These are phyloP conservation scores for Glyphotaelius pellucidus DNA, from an alignment of 2,888 invertebrate genomes.

Conservation along the genomic window DNA sequence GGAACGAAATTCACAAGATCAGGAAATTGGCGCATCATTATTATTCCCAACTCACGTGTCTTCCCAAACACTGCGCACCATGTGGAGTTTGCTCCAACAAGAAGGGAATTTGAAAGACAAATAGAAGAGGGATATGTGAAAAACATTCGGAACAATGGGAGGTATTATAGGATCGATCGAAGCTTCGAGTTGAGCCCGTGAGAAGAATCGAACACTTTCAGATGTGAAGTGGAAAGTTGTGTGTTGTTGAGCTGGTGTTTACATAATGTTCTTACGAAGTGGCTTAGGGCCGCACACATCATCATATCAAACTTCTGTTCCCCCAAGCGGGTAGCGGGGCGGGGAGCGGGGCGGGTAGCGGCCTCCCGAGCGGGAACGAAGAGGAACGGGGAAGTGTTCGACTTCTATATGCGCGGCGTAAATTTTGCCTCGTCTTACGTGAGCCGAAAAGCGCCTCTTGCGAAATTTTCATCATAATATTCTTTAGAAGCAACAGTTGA, in stretches of 20 bases:
- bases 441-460: constrained; percentile 38
- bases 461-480: constrained; percentile 29
- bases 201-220: constrained; percentile 42
- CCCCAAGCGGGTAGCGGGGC: background rate
- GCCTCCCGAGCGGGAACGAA: background rate
- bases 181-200: constrained; percentile 2
- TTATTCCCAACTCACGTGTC: constrained; percentile 29
- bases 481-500: constrained; percentile 37
- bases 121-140: constrained; percentile 29
- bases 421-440: constrained; percentile 22
- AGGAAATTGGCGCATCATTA: background rate
- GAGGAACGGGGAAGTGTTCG: constrained; percentile 5
- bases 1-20: background rate
- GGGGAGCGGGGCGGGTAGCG: background rate
- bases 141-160: constrained; percentile 36
- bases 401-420: constrained; percentile 40
- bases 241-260: constrained; percentile 59
- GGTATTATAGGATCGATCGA: constrained; percentile 48
- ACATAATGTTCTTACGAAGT: constrained; percentile 63
- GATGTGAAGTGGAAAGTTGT: constrained; percentile 47
- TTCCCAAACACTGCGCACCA: background rate
- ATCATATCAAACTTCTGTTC: constrained; percentile 59
- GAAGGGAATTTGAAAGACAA: constrained; percentile 46
- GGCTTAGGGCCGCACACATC: constrained; percentile 57
- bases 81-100: background rate